phyloP scores from a whole-genome alignment of 2,113 vertebrate genomes.

The Cyprinodon variegatus region DNA sequence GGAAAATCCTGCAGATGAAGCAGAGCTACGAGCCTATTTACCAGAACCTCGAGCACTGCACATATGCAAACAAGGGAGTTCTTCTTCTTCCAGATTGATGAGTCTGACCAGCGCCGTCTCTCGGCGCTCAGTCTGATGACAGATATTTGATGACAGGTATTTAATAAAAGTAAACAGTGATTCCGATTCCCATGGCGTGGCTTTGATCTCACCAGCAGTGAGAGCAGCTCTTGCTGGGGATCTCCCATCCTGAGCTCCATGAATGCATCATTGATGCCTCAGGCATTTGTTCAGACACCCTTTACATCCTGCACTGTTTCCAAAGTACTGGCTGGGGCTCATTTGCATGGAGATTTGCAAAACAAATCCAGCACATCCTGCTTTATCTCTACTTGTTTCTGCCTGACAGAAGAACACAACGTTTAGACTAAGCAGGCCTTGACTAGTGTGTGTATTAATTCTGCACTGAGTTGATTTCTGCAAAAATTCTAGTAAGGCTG shows the following conservation, averaged over 20 bases:
- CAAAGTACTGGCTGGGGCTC: slow-evolving; percentile 33
- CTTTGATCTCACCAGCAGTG: slow-evolving; percentile 11
- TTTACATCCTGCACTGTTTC: slow-evolving; percentile 32
- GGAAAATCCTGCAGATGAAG: too few species aligned
- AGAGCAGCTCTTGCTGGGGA: slow-evolving; percentile 1
- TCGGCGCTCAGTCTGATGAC: slow-evolving; percentile 6
- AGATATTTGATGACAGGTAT: slow-evolving; percentile 8
- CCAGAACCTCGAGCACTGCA: too few species aligned
- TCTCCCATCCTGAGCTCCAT: slow-evolving; percentile 14
- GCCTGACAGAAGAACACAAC: not conserved
- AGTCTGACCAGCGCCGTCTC: too few species aligned
- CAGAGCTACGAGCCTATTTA: too few species aligned
- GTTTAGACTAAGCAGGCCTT: not conserved
- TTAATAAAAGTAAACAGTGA: slow-evolving; percentile 10
- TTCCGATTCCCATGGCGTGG: not conserved
- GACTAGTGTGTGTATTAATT: too few species aligned
- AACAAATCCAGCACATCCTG: slow-evolving; percentile 79
- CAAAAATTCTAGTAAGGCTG: not conserved
- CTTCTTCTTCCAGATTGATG: too few species aligned
- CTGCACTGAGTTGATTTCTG: not conserved
- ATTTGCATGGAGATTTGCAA: slow-evolving; percentile 92
- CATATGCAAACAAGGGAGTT: too few species aligned
- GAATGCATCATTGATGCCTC: slow-evolving; percentile 37
- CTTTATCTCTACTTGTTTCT: slow-evolving; percentile 21
- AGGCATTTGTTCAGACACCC: slow-evolving; percentile 16